Evolutionary conservation across 2,888 invertebrate genomes (phyloP), one percentile per base, ranked within the genome.

Genomic region (Troilus luridus): DNA sequence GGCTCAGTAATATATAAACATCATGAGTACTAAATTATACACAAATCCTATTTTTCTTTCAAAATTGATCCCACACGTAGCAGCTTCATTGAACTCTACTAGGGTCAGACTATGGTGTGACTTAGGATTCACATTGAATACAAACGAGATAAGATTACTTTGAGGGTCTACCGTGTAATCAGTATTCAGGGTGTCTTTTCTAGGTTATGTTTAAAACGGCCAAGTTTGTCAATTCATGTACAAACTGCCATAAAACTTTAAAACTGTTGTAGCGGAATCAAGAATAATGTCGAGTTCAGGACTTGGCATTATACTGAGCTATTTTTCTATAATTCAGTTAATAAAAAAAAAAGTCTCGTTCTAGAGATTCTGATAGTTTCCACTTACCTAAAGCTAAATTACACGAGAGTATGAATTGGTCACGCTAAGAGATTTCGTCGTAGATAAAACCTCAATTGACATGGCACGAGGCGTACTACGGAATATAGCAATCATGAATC

Each of bases 121-220:
- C 72, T 27, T 72, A 12, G 72, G 27, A 72, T 27, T 27, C 24
- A 72, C 12, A 27, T 72, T 1, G 72, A 72, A 72, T 72, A 27
- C 27, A 72, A 72, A 72, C 10, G 72, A 72, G 72, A 24, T 72
- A n/a, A 72, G 72, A 72, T 72, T 72, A 72, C 24, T 72, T 27
- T 24, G 27, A 2, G 27, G 27, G 72, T 19, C 27, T 72, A 24
- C 5, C 0, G 72, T 2, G 14, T 72, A 14, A 27, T 72, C 72
- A 72, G 72, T 72, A 72, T 72, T 72, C 72, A 72, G 27, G 14
- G 11, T 27, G 27, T 12, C 14, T 14, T 7, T 27, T 27, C 24
- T 72, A 14, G 27, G 72, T 72, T 27, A 27, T 27, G 24, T 27
- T 27, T 72, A 27, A 64, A 64, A 8, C 64, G 64, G n/a, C 64